Evolutionary conservation across 2,888 invertebrate genomes (phyloP).

Genomic region (Margaritifera margaritifera): DNA sequence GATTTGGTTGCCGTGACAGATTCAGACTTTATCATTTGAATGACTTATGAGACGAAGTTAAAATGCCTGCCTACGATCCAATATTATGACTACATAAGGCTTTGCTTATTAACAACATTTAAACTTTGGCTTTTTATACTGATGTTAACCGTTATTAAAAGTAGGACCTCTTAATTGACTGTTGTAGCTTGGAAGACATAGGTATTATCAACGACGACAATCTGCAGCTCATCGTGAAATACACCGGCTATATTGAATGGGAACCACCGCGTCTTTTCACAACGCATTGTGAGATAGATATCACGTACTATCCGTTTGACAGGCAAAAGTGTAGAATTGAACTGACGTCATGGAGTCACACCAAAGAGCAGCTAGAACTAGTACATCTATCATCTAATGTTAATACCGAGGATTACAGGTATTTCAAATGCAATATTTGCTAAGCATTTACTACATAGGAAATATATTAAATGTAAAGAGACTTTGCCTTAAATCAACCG

Average conservation of each 20-base stretch:
- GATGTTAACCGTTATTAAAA: no score
- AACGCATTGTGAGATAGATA: constrained; percentile 34
- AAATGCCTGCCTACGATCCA: no score
- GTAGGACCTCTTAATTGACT: not conserved
- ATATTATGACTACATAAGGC: no score
- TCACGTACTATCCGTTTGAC: constrained; percentile 34
- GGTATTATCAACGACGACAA: constrained; percentile 36
- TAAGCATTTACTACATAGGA: no score
- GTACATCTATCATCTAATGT: constrained; percentile 15
- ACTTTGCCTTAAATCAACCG: no score
- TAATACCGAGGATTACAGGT: constrained; percentile 27
- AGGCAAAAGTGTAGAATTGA: constrained; percentile 30
- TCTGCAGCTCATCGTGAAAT: constrained; percentile 29
- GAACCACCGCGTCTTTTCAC: constrained; percentile 25
- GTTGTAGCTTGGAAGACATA: constrained; percentile 18
- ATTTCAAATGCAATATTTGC: not conserved
- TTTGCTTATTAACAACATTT: no score
- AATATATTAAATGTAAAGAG: no score
- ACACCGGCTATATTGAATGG: constrained; percentile 28
- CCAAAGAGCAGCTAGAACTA: constrained; percentile 21
- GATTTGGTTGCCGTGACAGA: no score
- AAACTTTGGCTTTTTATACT: no score
- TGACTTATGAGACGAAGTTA: no score
- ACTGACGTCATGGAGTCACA: constrained; percentile 28
- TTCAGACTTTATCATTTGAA: no score